Conservation (phyloP, 92 coral and sea anemone genomes). For the Heteractis magnifica region DNA sequence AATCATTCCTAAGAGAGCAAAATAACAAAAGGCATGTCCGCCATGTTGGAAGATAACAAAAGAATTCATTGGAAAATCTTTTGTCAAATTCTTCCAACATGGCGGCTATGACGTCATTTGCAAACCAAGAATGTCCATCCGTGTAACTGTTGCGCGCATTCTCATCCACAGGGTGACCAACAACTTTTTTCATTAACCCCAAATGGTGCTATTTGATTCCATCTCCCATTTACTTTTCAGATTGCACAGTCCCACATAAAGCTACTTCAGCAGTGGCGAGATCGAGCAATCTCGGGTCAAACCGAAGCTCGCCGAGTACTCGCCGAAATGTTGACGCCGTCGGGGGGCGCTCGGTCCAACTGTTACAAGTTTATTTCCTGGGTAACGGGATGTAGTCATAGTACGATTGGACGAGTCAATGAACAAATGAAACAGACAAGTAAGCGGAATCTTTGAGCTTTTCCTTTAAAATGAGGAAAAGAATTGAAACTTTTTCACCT, state of each 20-base stretch:
- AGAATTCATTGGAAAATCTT: too few species aligned
- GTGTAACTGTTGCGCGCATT: too few species aligned
- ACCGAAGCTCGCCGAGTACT: conserved; percentile 97
- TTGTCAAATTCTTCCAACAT: too few species aligned
- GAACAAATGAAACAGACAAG: conserved; percentile 99
- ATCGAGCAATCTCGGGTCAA: conserved; percentile 94
- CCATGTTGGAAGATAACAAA: too few species aligned
- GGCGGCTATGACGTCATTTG: too few species aligned
- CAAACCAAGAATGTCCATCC: too few species aligned
- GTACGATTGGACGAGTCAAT: conserved; percentile 96
- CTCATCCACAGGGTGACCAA: too few species aligned
- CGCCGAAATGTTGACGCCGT: conserved; percentile 98
- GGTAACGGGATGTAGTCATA: conserved; percentile 99
- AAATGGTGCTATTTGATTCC: too few species aligned
- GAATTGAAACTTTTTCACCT: neutral
- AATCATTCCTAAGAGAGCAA: too few species aligned
- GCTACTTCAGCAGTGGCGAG: conserved; percentile 94
- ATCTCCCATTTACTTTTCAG: conserved; percentile 23
- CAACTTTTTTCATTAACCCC: neutral
- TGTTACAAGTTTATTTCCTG: conserved; percentile 98
- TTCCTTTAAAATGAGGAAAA: neutral
- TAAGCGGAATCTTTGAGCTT: conserved; percentile 10
- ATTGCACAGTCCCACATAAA: conserved; percentile 85
- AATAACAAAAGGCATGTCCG: too few species aligned
- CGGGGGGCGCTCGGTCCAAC: conserved; percentile 98